phyloP scores from a whole-genome alignment of 2,797 vertebrate species.

The Enoplosus armatus region DNA sequence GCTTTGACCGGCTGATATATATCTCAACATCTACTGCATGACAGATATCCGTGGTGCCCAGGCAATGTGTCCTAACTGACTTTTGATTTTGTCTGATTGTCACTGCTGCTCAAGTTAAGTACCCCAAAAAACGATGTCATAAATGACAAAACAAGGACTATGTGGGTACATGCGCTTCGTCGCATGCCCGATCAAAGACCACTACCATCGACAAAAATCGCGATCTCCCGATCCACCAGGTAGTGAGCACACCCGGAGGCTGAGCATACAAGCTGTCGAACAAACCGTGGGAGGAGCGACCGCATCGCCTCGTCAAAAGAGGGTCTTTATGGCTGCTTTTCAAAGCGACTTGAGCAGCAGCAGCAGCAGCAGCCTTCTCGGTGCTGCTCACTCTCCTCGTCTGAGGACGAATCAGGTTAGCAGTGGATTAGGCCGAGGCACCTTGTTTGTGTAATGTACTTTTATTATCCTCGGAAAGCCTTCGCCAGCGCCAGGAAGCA shows the following conservation, averaged over 20 bases:
- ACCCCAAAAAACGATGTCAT: neutral
- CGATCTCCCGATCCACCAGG: no score
- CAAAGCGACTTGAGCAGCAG: slow-evolving; percentile 27
- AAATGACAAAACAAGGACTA: neutral
- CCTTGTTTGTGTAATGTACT: slow-evolving; percentile 75
- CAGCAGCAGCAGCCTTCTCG: neutral
- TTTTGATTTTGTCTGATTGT: neutral
- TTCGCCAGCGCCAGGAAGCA: slow-evolving; percentile 67
- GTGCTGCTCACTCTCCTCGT: slow-evolving; percentile 50
- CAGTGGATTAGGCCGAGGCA: slow-evolving; percentile 74
- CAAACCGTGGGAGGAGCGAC: slow-evolving; percentile 8
- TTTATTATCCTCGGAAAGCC: slow-evolving; percentile 71
- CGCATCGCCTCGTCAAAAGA: slow-evolving; percentile 45
- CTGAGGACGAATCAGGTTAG: slow-evolving; percentile 68
- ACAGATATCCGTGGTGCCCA: no score
- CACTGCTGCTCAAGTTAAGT: neutral
- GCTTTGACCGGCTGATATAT: no score
- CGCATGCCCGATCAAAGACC: no score
- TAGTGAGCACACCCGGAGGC: neutral
- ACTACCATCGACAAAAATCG: no score
- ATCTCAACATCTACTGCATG: no score
- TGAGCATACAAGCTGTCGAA: slow-evolving; percentile 33
- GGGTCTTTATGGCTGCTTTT: slow-evolving; percentile 55
- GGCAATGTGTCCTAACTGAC: no score
- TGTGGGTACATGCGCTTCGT: no score